Evolutionary conservation across 2,888 invertebrate genomes (phyloP), one percentile per base, ranked within the genome.

Genomic region (Morinoia aosen): DNA sequence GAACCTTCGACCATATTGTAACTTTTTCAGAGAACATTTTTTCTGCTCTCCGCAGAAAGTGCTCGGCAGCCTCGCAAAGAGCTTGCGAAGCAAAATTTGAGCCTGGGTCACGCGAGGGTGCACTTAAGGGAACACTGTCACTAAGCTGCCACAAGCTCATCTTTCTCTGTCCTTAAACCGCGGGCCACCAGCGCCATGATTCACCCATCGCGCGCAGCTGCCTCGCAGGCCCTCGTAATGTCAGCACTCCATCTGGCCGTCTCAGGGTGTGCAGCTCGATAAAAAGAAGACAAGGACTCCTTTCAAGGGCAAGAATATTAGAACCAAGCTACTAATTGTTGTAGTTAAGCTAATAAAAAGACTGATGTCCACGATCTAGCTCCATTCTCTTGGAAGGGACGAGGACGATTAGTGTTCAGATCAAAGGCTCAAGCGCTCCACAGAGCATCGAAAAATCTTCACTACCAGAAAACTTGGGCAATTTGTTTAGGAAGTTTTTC

Each of bases 121-220:
- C 39, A 90, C 90, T 90, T 90, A 90, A 39, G 90, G 48, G 90
- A 90, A 90, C 57, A 93, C 93, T 57, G 93, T 57, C 93, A 57
- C 57, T 93, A 93, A 93, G 93, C 57, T 93, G 93, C 93, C 57
- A 33, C 93, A 56, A 12, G 57, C 56, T 93, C 93, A 93, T 93
- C 93, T n/a, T 57, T 93, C 93, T 48, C 33, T 93, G 93, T 57
- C 93, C 93, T 16, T 0, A 8, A 48, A 56, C 57, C 93, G 57
- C n/a, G 57, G 33, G 14, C 16, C 33, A 25, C 33, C 8, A 93
- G 25, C 19, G 57, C 57, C 10, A 93, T 93, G 48, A 48, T 93
- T 93, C 93, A 93, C 57, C 93, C 93, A 93, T 93, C 57, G 93
- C 14, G 93, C 93, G 57, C 90, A 11, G 48, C 90, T 48, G n/a